These are phyloP conservation scores for Drepana falcataria DNA, from an alignment of 2,888 invertebrate species.

Conservation along the genomic window DNA sequence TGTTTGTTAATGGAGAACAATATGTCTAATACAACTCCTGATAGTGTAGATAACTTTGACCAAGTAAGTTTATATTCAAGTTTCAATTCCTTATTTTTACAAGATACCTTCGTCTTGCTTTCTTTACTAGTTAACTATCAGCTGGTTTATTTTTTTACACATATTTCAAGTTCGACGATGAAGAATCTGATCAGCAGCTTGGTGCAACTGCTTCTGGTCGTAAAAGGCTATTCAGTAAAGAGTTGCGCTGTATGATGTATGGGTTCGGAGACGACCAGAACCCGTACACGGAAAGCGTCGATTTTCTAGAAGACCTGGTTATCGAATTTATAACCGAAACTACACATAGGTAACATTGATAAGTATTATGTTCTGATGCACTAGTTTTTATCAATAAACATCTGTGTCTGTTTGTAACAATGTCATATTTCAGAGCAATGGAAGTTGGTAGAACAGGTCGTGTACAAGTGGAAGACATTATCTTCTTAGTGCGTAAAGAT, in stretches of 20 bases:
- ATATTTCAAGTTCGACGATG: slow-evolving; percentile 78
- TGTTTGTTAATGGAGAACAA: no score
- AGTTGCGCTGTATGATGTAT: slow-evolving; percentile 98
- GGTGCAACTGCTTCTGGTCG: slow-evolving; percentile 84
- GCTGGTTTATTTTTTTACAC: neutral
- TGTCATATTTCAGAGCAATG: slow-evolving; percentile 85
- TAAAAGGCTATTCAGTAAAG: slow-evolving; percentile 93
- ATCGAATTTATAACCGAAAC: slow-evolving; percentile 98
- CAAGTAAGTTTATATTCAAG: slow-evolving; percentile 37
- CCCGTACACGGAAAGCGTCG: slow-evolving; percentile 99
- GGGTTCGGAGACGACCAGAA: slow-evolving; percentile 99
- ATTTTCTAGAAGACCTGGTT: slow-evolving; percentile 97
- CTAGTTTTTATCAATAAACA: no score
- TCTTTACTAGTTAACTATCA: no score
- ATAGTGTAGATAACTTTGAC: slow-evolving; percentile 59
- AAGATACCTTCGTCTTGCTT: no score
- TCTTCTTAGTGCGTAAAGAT: slow-evolving; percentile 97
- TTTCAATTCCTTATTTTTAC: neutral
- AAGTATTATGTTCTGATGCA: neutral
- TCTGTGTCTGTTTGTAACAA: neutral
- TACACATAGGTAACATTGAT: slow-evolving; percentile 82
- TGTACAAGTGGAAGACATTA: slow-evolving; percentile 98
- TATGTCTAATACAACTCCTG: slow-evolving; percentile 57
- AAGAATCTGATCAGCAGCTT: slow-evolving; percentile 84
- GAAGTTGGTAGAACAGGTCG: slow-evolving; percentile 97